phyloP scores from a whole-genome alignment of 1,140 invertebrate species.

The Marisa cornuarietis region DNA sequence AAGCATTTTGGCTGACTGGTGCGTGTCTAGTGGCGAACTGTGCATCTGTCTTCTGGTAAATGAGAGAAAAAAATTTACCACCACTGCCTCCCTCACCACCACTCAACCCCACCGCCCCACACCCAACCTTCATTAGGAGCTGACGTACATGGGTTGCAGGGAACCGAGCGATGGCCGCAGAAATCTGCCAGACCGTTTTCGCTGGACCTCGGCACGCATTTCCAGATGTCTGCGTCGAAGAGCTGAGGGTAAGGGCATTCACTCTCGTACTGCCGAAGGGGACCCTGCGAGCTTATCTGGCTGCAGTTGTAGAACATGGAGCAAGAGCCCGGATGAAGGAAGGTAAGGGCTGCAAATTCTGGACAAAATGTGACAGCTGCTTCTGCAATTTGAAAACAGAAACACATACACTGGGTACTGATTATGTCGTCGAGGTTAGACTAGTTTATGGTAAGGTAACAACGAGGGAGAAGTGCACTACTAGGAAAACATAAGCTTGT shows the following conservation, averaged over 20 bases:
- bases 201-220: constrained; percentile 35
- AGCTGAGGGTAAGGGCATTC: constrained; percentile 50
- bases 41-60: too few species aligned
- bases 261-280: constrained; percentile 37
- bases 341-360: constrained; percentile 37
- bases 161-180: constrained; percentile 41
- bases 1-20: too few species aligned
- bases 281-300: constrained; percentile 26
- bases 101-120: neutral
- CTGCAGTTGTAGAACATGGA: constrained; percentile 48
- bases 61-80: neutral
- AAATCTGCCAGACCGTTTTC: constrained; percentile 24
- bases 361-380: constrained; percentile 42
- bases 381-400: constrained; percentile 25
- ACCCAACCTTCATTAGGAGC: too few species aligned
- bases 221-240: constrained; percentile 38
- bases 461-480: neutral
- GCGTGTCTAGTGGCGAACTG: too few species aligned
- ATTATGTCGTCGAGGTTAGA: neutral
- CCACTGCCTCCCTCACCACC: neutral
- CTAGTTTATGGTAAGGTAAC: neutral
- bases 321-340: constrained; percentile 44
- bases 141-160: constrained; percentile 44
- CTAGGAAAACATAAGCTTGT: neutral
- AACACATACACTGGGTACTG: neutral